Evolutionary conservation across 2,113 vertebrate genomes (phyloP), one percentile per base, ranked within the genome.

Genomic region (Nanorana parkeri): DNA sequence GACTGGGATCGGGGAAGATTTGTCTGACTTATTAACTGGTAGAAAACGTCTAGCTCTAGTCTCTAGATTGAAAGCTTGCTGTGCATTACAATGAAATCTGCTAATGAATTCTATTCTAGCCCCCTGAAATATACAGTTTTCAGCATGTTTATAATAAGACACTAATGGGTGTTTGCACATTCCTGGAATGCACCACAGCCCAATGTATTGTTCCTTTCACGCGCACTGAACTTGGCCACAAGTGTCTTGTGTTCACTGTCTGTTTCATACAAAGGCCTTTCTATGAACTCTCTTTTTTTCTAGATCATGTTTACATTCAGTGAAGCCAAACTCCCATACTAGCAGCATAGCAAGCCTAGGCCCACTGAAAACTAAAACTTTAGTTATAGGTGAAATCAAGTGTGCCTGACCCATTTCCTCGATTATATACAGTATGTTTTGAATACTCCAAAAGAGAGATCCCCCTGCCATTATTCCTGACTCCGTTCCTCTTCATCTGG

Each of bases 201-300:
- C 72, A 75, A 19, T 75, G 28, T 24, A 75, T 75, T 75, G 72
- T 75, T 61, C 28, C 58, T 10, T 41, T 41, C 1, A 23, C n/a
- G 41, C 21, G 10, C 52, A 8, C 16, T 63, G 60, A 63, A 24
- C 16, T 16, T 24, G 24, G 60, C 24, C 60, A 63, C 23, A 24
- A 23, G 23, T n/a, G 58, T 36, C n/a, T 32, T 74, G 54, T 19
- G 28, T 56, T 23, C 28, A 41, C 13, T 61, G 15, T 36, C 17
- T 7, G 23, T 66, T 52, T 66, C 24, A 77, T 65, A 17, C 17
- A 41, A 17, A 67, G 63, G 41, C 36, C 61, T 65, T 54, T 66
- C 21, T n/a, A 78, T 78, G 75, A 78, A 65, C 75, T 54, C 29
- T 54, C 29, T 28, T 58, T 74, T 8, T 41, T 32, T 32, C 41